phyloP scores from a whole-genome alignment of 1,140 invertebrate genomes.

The Zeugodacus cucurbitae region DNA sequence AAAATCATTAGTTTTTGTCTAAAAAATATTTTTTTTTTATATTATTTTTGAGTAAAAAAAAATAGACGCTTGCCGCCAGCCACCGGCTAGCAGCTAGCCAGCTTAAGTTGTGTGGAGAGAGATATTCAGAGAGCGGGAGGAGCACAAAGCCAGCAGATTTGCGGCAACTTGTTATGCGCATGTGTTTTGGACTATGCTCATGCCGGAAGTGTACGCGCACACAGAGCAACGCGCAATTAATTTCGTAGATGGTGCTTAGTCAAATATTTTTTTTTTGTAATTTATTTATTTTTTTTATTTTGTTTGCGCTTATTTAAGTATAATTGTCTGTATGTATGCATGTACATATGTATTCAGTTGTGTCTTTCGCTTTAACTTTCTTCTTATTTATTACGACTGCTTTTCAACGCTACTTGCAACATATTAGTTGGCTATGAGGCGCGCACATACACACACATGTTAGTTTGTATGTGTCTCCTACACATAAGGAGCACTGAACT shows the following conservation, averaged over 20 bases:
- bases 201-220: neutral
- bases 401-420: neutral
- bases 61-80: too few relatives aligned
- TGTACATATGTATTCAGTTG: neutral
- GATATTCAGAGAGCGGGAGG: neutral
- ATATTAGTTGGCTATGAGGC: neutral
- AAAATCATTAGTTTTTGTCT: neutral
- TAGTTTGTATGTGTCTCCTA: neutral
- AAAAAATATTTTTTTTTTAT: neutral
- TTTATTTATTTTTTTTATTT: neutral
- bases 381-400: neutral
- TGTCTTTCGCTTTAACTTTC: neutral
- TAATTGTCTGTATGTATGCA: neutral
- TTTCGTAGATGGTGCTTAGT: neutral
- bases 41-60: neutral
- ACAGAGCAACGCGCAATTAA: neutral
- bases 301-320: neutral
- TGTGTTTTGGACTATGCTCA: neutral
- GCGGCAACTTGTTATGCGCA: too few relatives aligned
- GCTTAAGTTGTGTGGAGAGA: neutral
- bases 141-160: too few relatives aligned
- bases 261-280: neutral
- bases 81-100: neutral
- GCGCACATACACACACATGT: neutral
- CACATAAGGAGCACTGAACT: conserved; percentile 3